These are phyloP conservation scores for Strongylocentrotus purpuratus DNA, from an alignment of 35 echinoderm and acorn worm species.

Conservation along the genomic window DNA sequence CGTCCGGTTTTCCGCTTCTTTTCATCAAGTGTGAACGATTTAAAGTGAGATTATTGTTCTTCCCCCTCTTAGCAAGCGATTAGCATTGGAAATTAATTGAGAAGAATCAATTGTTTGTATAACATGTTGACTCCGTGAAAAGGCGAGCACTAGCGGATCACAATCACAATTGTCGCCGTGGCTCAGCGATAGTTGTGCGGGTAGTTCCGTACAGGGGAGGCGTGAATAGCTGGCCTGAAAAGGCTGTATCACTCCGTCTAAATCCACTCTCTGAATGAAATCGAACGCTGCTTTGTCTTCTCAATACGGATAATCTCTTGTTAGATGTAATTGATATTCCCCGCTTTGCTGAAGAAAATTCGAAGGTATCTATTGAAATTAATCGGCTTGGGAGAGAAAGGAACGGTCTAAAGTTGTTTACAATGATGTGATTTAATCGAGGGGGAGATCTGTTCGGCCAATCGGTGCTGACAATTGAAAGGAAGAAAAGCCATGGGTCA, in stretches of 20 bases:
- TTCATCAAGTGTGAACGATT: not conserved
- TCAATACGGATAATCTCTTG: conserved; percentile 49
- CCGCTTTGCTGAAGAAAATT: not conserved
- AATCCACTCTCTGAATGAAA: conserved; percentile 1
- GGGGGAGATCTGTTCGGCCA: not conserved
- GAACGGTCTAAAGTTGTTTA: conserved; percentile 30
- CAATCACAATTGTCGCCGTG: not conserved
- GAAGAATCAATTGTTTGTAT: not conserved
- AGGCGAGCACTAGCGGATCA: not conserved
- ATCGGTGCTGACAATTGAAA: not conserved
- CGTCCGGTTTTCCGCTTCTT: not conserved
- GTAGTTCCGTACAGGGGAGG: not conserved
- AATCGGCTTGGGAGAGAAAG: conserved; percentile 42
- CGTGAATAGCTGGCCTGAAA: not conserved
- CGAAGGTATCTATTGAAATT: conserved; percentile 2
- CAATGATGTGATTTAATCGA: conserved; percentile 53
- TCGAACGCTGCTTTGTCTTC: conserved; percentile 20
- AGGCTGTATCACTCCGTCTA: not conserved
- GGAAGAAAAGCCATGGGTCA: not conserved
- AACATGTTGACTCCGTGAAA: not conserved
- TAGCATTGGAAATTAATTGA: conserved; percentile 1
- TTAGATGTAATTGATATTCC: conserved; percentile 54
- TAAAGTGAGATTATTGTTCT: not conserved
- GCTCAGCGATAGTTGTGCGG: not conserved
- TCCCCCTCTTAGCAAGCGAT: not conserved